Base-by-base conservation (phyloP, 2,113 vertebrate species). In the Prunella himalayana region DNA sequence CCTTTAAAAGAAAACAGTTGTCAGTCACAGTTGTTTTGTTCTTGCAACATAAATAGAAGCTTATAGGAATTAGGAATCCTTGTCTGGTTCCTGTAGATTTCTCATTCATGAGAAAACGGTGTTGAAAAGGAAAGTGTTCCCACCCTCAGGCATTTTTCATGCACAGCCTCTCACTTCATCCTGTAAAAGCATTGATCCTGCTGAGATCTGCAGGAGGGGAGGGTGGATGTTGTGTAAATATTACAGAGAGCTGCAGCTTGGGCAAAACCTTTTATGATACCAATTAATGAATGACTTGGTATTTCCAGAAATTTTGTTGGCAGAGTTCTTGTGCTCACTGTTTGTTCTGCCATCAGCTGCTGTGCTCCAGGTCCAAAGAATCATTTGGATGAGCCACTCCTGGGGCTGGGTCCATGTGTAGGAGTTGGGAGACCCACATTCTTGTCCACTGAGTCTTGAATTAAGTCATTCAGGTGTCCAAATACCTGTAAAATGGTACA, bases 71-170 rank as follows among this genome's bases (percentile, higher is more conserved):
- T 75, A 73, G 31, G 45, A 78, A 33, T 76, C 83, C 37, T 57
- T 73, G 77, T 88, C 73, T 77, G 70, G 61, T 93, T 90, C 81
- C 75, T 79, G 20, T 69, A 86, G 75, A 33, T 50, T 72, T 65
- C 47, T 64, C 56, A 41, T 69, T 72, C 70, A 30, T 19, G 30
- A 94, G 61, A 44, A 89, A 94, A 63, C 9, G 14, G 28, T 73
- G 50, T 92, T 93, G 94, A 94, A 92, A 94, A 88, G 80, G 57
- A 91, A 88, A 91, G 39, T 60, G 65, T 72, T 90, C 81, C 75
- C 1, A 5, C 28, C 68, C 90, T 80, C 18, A 71, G 80, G 66
- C 89, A 6, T 59, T 85, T 88, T 85, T 68, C 71, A 31, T 65
- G 19, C 31, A 4, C 22, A 44, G 21, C 57, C 53, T 70, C 51